Conservation (phyloP, 2,113 vertebrate genomes). For the Loxodonta africana region DNA sequence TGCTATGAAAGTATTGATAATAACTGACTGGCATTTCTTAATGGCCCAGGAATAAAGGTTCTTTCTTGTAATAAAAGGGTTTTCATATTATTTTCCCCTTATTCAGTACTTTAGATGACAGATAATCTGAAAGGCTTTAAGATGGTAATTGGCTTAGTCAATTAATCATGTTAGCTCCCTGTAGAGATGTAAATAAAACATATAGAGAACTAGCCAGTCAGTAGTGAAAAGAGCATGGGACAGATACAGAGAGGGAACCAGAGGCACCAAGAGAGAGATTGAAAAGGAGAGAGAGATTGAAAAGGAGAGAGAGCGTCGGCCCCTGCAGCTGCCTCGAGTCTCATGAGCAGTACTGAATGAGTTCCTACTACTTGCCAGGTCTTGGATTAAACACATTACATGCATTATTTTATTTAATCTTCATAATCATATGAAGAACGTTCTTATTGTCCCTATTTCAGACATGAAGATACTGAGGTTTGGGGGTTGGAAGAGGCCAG, state of each 20-base stretch:
- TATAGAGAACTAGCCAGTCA: neutral
- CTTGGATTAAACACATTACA: neutral
- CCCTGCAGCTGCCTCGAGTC: neutral
- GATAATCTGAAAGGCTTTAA: neutral
- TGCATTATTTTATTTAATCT: too few species aligned
- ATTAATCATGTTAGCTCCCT: neutral
- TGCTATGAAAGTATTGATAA: constrained; percentile 3
- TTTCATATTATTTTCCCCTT: constrained; percentile 31
- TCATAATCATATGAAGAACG: neutral
- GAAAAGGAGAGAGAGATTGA: neutral
- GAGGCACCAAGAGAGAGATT: neutral
- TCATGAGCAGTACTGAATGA: neutral
- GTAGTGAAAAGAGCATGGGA: neutral
- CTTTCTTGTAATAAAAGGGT: neutral
- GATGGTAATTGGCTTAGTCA: neutral
- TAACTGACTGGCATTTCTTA: constrained; percentile 20
- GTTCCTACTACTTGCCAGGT: neutral
- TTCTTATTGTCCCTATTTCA: neutral
- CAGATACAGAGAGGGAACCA: neutral
- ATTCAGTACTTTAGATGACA: neutral
- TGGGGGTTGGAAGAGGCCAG: neutral
- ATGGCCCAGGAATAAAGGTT: constrained; percentile 7
- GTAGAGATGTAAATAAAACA: constrained; percentile 10
- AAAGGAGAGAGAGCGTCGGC: neutral
- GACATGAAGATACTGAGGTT: neutral